These are phyloP conservation scores for Spinus olivaceus DNA, from an alignment of 2,797 vertebrate species.

Conservation along the genomic window DNA sequence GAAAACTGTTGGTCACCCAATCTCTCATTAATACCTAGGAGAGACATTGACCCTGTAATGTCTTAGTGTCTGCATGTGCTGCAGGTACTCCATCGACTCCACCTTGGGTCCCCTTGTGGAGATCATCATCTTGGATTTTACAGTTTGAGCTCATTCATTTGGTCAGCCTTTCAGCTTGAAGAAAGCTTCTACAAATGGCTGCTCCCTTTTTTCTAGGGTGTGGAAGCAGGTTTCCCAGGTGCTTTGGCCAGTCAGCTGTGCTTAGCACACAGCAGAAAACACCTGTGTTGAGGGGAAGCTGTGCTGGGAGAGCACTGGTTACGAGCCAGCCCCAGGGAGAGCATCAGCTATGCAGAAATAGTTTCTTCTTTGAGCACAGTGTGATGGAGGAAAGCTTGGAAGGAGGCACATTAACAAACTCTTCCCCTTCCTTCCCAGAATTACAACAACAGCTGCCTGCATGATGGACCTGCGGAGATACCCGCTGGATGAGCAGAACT, in stretches of 20 bases:
- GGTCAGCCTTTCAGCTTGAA: not conserved
- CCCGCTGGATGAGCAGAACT: conserved; percentile 94
- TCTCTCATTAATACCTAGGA: not conserved
- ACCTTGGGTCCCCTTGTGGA: not conserved
- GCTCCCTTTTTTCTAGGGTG: not conserved
- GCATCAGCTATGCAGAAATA: not conserved
- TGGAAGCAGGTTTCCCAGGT: not conserved
- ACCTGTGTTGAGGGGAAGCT: not conserved
- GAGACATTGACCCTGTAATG: not conserved
- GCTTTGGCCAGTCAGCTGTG: not conserved
- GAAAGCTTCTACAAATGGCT: not conserved
- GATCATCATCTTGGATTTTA: not conserved
- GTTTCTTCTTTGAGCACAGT: not conserved
- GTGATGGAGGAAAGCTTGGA: not conserved
- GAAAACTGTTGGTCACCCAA: not conserved
- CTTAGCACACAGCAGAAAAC: not conserved
- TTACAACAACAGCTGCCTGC: conserved; percentile 96
- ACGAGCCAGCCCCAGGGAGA: not conserved
- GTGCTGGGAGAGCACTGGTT: not conserved
- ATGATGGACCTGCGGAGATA: conserved; percentile 98
- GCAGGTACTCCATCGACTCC: not conserved
- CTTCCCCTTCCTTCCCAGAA: conserved; percentile 77
- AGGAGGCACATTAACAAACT: not conserved
- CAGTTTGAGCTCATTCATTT: not conserved
- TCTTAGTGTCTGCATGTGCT: not conserved